A percentile compares a stretch with the other conserved stretches of the same genome.
phyloP scores from a whole-genome alignment of 2,113 vertebrate genomes.

The Jaculus jaculus region DNA sequence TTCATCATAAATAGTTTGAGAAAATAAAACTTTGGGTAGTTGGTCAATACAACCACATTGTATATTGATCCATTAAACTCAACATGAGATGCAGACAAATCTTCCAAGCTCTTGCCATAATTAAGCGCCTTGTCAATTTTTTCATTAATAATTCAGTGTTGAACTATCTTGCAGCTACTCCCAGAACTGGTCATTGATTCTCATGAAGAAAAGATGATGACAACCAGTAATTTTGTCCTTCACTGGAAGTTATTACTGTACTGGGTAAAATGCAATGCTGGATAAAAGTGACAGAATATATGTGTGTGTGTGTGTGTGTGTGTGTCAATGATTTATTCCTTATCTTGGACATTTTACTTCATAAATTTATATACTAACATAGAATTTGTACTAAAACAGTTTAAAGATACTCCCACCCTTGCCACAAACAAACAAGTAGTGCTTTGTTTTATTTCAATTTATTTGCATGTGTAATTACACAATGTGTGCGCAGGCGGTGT shows the following conservation, averaged over 20 bases:
- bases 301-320: too few relatives aligned
- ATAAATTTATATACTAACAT: conserved; percentile 1
- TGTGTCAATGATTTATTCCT: background rate
- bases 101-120: conserved; percentile 6
- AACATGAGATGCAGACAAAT: background rate
- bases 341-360: too few relatives aligned
- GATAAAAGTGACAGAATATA: background rate
- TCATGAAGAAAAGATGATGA: background rate
- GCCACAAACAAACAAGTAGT: background rate
- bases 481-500: too few relatives aligned
- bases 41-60: conserved; percentile 16
- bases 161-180: background rate
- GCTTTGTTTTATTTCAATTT: too few relatives aligned
- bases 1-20: background rate
- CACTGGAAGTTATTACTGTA: background rate
- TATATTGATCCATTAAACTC: background rate
- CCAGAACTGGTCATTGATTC: conserved; percentile 39
- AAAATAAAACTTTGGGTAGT: conserved; percentile 1
- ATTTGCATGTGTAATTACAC: too few relatives aligned
- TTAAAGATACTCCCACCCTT: background rate
- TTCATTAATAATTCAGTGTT: conserved; percentile 35
- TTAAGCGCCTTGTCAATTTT: conserved; percentile 1
- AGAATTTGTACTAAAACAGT: background rate
- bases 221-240: background rate
- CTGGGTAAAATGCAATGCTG: background rate